Evolutionary conservation across 2,113 vertebrate species (phyloP), one percentile per base, ranked within the genome.

Genomic region (Polypterus senegalus): DNA sequence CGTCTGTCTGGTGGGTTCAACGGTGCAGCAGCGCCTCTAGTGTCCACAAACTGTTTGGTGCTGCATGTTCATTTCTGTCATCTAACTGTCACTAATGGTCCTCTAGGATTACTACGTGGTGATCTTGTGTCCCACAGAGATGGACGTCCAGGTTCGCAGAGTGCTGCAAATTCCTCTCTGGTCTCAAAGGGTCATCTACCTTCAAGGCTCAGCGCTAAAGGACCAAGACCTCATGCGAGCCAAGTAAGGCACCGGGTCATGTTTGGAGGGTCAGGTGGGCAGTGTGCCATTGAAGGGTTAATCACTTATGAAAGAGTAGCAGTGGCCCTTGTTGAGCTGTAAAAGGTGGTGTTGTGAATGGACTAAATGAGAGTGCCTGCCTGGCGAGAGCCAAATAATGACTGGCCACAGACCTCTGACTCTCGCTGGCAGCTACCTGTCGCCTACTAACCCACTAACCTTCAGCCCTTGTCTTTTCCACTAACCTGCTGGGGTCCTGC

Each of bases 211-310:
- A 9, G 88, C 84, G 46, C 80, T 90, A 45, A 90, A 90, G 72
- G 87, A 89, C 70, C 87, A 88, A 62, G 88, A 90, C 73, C 79
- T 89, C 65, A 87, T 89, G 87, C 83, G 88, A 62, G 88, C 86
- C 66, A 90, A 90, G 88, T 89, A 74, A 84, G 86, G 80, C 49
- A 11, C 27, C 27, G 27, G 27, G 27, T 27, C 27, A 27, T 27
- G 27, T 27, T 27, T 27, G 27, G 9, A 2, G 49, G 49, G 49
- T 7, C 49, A 51, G 49, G 6, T 51, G 49, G 49, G 27, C 27
- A 27, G 27, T 27, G 27, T 27, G 27, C 27, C 27, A 27, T 27
- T 27, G 27, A 27, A 27, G 27, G 27, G 27, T 27, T 27, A 27
- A 27, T 27, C 27, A 27, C 27, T 27, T 27, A 27, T 27, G 2